phyloP scores from a whole-genome alignment of 23 tunicate genomes.

The Trididemnum nubilum region DNA sequence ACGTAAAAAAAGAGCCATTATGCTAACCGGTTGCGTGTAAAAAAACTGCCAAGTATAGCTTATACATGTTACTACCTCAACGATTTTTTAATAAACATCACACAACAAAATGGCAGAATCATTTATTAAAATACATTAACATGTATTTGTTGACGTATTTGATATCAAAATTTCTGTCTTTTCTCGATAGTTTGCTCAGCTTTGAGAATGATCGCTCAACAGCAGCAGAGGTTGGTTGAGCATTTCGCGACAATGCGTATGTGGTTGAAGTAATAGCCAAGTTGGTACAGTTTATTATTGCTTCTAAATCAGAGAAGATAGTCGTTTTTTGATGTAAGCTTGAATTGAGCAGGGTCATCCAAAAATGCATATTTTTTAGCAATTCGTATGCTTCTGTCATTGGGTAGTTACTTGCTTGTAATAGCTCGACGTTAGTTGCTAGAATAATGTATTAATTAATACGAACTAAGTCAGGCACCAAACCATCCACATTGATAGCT shows the following conservation, averaged over 20 bases:
- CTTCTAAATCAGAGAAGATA: conserved; percentile 32
- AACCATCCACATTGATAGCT: conserved; percentile 8
- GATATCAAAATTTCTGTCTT: conserved; percentile 21
- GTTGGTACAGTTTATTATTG: conserved; percentile 38
- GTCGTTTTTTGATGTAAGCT: conserved; percentile 30
- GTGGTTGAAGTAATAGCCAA: conserved; percentile 22
- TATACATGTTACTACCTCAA: too few relatives aligned
- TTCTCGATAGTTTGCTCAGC: conserved; percentile 32
- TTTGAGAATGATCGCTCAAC: conserved; percentile 31
- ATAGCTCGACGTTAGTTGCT: conserved; percentile 27
- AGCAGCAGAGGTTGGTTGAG: conserved; percentile 29
- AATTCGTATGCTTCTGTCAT: conserved; percentile 22
- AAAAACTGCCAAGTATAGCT: too few relatives aligned
- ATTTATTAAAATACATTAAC: conserved; percentile 26
- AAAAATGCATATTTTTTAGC: conserved; percentile 22
- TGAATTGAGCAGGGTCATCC: conserved; percentile 38
- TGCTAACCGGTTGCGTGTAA: too few relatives aligned
- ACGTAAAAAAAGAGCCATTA: too few relatives aligned
- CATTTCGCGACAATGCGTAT: conserved; percentile 27
- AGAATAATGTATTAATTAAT: background rate
- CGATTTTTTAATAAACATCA: too few relatives aligned
- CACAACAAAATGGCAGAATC: conserved; percentile 15
- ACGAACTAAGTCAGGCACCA: conserved; percentile 17
- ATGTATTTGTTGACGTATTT: conserved; percentile 27
- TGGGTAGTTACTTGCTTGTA: conserved; percentile 24